phyloP scores from a whole-genome alignment of 2,797 vertebrate species.

The Cyprinella venusta region DNA sequence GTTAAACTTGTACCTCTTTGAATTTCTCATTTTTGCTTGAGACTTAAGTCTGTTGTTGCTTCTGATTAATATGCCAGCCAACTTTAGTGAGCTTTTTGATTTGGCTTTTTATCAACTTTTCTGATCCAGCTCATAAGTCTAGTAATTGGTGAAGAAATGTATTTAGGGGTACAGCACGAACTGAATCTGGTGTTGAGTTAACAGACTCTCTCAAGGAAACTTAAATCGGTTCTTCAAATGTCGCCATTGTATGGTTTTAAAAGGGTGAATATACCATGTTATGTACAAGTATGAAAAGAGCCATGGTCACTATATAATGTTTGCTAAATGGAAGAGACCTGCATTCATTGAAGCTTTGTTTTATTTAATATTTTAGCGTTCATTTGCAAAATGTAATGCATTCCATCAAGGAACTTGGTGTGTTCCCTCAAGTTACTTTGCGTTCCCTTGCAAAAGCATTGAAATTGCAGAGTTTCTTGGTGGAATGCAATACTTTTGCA shows the following conservation, averaged over 20 bases:
- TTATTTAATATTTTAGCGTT: too few relatives aligned
- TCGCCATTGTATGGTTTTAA: neutral
- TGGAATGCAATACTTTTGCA: too few relatives aligned
- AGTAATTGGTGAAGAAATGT: neutral
- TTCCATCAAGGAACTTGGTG: too few relatives aligned
- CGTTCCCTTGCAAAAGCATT: too few relatives aligned
- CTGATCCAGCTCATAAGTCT: neutral
- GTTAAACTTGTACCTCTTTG: constrained; percentile 19
- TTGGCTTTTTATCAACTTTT: neutral
- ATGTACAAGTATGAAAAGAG: neutral
- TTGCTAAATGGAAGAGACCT: neutral
- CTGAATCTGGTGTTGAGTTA: neutral
- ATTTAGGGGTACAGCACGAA: neutral
- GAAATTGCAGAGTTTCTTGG: too few relatives aligned
- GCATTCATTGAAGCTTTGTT: neutral
- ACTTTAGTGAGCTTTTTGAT: neutral
- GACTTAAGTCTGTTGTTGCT: neutral
- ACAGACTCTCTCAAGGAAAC: neutral
- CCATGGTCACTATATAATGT: neutral
- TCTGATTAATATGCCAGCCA: neutral
- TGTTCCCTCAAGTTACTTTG: too few relatives aligned
- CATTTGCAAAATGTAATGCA: too few relatives aligned
- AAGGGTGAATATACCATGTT: neutral
- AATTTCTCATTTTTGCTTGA: constrained; percentile 39
- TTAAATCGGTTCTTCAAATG: neutral